phyloP scores from a whole-genome alignment of 2,113 vertebrate genomes.

The Heteronetta atricapilla region DNA sequence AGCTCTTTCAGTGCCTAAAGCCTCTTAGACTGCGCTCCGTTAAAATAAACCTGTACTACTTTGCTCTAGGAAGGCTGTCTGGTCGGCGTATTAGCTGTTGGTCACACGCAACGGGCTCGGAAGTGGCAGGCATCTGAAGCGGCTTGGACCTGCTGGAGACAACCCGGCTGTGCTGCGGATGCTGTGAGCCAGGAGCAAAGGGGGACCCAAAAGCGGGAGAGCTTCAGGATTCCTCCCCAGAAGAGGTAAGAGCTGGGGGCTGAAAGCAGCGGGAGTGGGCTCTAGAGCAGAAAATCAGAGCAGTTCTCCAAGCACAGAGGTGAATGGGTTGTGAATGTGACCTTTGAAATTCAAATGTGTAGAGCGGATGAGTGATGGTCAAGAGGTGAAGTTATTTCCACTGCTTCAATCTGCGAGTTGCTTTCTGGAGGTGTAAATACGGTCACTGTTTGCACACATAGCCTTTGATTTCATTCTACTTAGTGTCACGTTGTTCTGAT shows the following conservation, averaged over 20 bases:
- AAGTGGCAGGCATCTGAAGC: neutral
- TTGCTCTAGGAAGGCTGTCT: constrained; percentile 39
- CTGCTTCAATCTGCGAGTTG: rapidly evolving
- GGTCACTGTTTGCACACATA: rapidly evolving
- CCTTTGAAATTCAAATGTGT: neutral
- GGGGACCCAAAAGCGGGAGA: neutral
- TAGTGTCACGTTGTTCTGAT: neutral
- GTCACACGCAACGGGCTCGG: neutral
- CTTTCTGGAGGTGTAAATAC: neutral
- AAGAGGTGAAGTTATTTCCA: neutral
- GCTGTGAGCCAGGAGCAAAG: constrained; percentile 30
- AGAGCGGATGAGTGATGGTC: neutral
- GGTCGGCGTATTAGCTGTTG: neutral
- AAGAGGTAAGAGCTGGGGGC: constrained; percentile 23
- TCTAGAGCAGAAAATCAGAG: neutral
- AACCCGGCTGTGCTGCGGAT: neutral
- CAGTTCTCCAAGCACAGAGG: neutral
- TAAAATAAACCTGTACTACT: constrained; percentile 3
- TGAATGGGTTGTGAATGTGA: neutral
- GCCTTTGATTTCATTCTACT: neutral
- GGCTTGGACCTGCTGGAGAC: neutral
- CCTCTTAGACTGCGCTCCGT: neutral
- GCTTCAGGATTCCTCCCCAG: neutral
- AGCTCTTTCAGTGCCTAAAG: neutral
- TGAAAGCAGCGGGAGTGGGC: neutral